Percentiles rank a stretch among this genome's conserved stretches.
phyloP scores from a whole-genome alignment of 2,888 invertebrate species.

The Entomobrya multifasciata region DNA sequence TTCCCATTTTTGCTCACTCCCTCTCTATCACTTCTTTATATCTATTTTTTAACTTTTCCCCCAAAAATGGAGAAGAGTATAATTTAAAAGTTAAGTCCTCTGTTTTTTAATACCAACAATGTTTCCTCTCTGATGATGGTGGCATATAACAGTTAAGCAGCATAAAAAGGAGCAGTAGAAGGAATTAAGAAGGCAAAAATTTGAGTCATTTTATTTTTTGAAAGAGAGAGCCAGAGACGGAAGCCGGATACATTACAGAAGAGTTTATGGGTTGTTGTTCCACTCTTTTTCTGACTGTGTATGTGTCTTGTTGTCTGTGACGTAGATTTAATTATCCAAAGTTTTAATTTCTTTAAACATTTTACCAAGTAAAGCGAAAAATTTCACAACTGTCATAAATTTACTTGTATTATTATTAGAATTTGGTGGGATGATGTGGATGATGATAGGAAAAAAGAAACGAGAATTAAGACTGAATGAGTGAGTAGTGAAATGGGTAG shows the following conservation, averaged over 20 bases:
- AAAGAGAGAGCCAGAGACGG: constrained; percentile 62
- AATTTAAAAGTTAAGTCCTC: constrained; percentile 5
- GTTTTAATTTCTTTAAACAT: constrained; percentile 73
- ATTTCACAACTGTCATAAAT: constrained; percentile 74
- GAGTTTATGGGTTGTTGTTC: constrained; percentile 53
- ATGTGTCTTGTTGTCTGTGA: constrained; percentile 54
- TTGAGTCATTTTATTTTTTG: no score
- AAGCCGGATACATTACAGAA: constrained; percentile 74
- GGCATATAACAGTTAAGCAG: constrained; percentile 59
- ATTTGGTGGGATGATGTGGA: constrained; percentile 10
- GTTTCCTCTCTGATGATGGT: background rate
- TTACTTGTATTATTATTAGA: constrained; percentile 50
- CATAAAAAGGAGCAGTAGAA: constrained; percentile 48
- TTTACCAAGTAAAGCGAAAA: constrained; percentile 68
- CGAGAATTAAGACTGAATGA: background rate
- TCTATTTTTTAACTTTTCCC: constrained; percentile 44
- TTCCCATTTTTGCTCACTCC: constrained; percentile 21
- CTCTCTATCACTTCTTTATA: constrained; percentile 22
- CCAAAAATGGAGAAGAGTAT: constrained; percentile 24
- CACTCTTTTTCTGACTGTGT: no score
- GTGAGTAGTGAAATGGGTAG: constrained; percentile 19
- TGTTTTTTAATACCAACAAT: constrained; percentile 31
- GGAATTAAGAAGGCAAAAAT: no score
- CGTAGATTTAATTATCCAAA: constrained; percentile 75
- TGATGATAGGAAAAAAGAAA: constrained; percentile 31